phyloP scores from a whole-genome alignment of 2,113 vertebrate genomes.

The Heterotis niloticus region DNA sequence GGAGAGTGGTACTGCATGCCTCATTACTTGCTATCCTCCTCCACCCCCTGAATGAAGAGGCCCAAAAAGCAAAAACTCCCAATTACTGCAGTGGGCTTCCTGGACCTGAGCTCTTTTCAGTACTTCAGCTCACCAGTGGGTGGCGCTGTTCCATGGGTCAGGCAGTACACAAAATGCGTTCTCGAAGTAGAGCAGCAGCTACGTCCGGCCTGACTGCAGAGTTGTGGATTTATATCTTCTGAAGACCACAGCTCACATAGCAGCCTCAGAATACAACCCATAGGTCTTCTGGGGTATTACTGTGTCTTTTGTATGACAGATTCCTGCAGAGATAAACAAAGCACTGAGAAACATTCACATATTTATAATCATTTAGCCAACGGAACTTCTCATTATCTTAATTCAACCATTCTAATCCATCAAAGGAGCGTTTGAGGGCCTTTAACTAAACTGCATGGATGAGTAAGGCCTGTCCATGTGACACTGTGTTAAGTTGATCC shows the following conservation, averaged over 20 bases:
- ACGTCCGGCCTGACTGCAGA: background rate
- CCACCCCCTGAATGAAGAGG: slow-evolving; percentile 28
- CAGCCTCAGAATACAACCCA: slow-evolving; percentile 9
- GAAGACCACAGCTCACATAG: background rate
- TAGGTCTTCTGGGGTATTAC: slow-evolving; percentile 30
- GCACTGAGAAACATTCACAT: slow-evolving; percentile 37
- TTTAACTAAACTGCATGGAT: background rate
- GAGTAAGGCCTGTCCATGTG: background rate
- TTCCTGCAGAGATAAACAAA: background rate
- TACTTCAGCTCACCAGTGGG: background rate
- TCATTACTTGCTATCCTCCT: background rate
- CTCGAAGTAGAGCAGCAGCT: background rate
- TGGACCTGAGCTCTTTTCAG: background rate
- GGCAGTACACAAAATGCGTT: no score
- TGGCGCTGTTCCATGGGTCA: slow-evolving; percentile 10
- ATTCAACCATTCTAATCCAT: background rate
- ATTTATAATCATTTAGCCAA: background rate
- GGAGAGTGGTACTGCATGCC: slow-evolving; percentile 15
- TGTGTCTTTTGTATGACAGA: background rate
- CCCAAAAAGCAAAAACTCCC: slow-evolving; percentile 2
- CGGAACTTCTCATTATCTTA: background rate
- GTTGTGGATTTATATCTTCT: background rate
- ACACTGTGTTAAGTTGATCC: background rate
- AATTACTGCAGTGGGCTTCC: slow-evolving; percentile 9
- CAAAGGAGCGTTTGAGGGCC: background rate